Base-by-base conservation (phyloP, 2,888 invertebrate species). In the Neria commutata region DNA sequence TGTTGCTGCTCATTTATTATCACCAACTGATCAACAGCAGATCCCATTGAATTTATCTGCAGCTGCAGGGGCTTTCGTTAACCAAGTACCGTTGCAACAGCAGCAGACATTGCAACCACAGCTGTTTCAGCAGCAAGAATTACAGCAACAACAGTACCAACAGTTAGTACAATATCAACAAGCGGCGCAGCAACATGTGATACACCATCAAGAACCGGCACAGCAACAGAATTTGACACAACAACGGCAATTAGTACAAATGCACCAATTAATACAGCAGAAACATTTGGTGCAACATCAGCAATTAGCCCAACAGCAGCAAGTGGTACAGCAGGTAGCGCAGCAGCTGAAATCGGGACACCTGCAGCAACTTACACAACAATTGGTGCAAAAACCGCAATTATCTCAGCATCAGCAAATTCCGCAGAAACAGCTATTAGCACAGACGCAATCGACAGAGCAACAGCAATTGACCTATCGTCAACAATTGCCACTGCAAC, bases 361-460 rank as follows among this genome's bases (percentile, higher is more conserved):
- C 40, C 26, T n/a, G 5, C 42, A 33, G 17, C 42, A 33, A 10
- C 14, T 33, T 10, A 6, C 29, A 49, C 49, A 49, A n/a, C 16
- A 16, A 49, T 16, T 33, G 26, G 54, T 54, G 53, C 51, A 33
- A 11, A 45, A 61, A 56, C 8, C 50, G 46, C 62, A 65, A 19
- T 70, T 62, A 21, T 47, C 61, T 17, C 67, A 64, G 51, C 52
- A 55, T 40, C 62, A 61, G 19, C 34, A 55, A 54, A n/a, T 37
- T 1, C 34, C 59, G 25, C 54, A 63, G 23, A 68, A 79, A 8
- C 84, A 84, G 57, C 81, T 83, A 75, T 83, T 83, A 54, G 58
- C 63, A 49, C 58, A 58, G 40, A 54, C 46, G 14, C 61, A 42
- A 37, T 70, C 67, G 50, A 66, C 71, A 49, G 57, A 62, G 25